phyloP scores from a whole-genome alignment of 2,113 vertebrate species.

The Cariama cristata region DNA sequence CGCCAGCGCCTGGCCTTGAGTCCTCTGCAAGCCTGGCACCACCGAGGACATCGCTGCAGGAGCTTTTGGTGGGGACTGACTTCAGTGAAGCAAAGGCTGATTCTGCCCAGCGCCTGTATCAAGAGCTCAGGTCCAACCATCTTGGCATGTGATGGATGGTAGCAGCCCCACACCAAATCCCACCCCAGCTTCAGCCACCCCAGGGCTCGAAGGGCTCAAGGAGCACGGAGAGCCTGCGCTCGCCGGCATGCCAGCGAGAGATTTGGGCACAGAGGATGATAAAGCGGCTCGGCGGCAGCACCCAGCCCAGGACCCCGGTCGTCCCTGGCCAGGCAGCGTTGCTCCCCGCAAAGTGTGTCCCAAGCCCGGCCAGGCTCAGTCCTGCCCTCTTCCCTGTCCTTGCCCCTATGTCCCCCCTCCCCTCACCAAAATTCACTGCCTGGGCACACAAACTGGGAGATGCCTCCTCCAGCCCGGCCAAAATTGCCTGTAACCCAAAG shows the following conservation, averaged over 20 bases:
- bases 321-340: not conserved
- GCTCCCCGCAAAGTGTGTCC: rapidly evolving
- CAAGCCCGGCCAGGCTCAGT: not conserved
- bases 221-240: not conserved
- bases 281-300: not conserved
- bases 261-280: not conserved
- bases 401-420: rapidly evolving
- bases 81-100: not conserved
- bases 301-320: not conserved
- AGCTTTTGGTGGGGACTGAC: not conserved
- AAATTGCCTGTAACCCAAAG: not conserved
- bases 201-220: not conserved
- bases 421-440: not conserved
- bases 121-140: not conserved
- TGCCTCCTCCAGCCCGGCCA: not conserved
- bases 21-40: not conserved
- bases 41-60: not conserved
- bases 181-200: not conserved
- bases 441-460: no score
- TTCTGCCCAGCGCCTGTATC: not conserved
- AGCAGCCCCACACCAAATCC: not conserved
- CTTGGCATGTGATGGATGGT: not conserved
- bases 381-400: not conserved
- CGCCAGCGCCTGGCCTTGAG: rapidly evolving
- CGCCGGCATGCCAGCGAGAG: rapidly evolving